phyloP scores from a whole-genome alignment of 1,140 invertebrate genomes.

The Drosophila nikananu region DNA sequence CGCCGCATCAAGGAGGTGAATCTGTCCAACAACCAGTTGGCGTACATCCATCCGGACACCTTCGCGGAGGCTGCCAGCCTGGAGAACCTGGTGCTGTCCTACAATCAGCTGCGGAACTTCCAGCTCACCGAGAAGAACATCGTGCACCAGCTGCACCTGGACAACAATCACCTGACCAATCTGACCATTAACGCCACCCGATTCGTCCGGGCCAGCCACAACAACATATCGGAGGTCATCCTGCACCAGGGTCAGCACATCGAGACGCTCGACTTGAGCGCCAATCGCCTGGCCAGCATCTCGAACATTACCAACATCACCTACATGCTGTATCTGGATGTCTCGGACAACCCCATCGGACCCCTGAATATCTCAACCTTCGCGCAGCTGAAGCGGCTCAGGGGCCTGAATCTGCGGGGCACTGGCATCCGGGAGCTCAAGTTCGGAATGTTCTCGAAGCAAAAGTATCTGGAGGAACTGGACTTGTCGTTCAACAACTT shows the following conservation, averaged over 20 bases:
- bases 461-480: slow-evolving; percentile 69
- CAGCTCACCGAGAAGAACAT: slow-evolving; percentile 73
- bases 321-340: slow-evolving; percentile 62
- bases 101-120: slow-evolving; percentile 63
- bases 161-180: slow-evolving; percentile 72
- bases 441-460: slow-evolving; percentile 83
- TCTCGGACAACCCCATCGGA: slow-evolving; percentile 78
- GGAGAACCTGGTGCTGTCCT: slow-evolving; percentile 67
- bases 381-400: slow-evolving; percentile 65
- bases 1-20: slow-evolving; percentile 74
- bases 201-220: slow-evolving; percentile 73
- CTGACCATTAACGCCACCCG: slow-evolving; percentile 71
- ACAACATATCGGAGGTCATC: slow-evolving; percentile 60
- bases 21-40: slow-evolving; percentile 67
- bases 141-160: slow-evolving; percentile 69
- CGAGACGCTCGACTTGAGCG: slow-evolving; percentile 66
- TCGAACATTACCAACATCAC: slow-evolving; percentile 70
- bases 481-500: slow-evolving; percentile 82
- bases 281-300: slow-evolving; percentile 66
- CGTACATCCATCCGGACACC: slow-evolving; percentile 69
- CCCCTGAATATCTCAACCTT: slow-evolving; percentile 74
- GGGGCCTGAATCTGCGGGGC: slow-evolving; percentile 59
- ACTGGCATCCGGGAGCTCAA: slow-evolving; percentile 64
- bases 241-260: slow-evolving; percentile 64
- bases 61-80: slow-evolving; percentile 70